Evolutionary conservation across 2,888 invertebrate species (phyloP).

Genomic region (Lithosia quadra): DNA sequence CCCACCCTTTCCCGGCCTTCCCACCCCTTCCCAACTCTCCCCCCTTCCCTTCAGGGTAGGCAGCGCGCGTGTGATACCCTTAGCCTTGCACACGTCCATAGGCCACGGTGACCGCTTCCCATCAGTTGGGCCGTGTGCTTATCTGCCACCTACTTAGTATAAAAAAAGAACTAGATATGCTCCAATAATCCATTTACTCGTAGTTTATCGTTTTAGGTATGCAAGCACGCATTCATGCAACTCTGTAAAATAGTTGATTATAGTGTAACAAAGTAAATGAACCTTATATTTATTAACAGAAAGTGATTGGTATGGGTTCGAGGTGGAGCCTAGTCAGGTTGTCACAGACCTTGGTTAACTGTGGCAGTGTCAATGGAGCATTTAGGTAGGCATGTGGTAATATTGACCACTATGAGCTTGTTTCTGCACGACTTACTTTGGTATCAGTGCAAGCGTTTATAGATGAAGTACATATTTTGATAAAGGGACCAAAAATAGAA

Average conservation of each 20-base stretch:
- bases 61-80: too few species aligned
- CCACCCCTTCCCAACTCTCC: too few species aligned
- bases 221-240: not conserved
- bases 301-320: constrained; percentile 59
- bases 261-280: constrained; percentile 37
- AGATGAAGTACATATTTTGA: not conserved
- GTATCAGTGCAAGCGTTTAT: constrained; percentile 30
- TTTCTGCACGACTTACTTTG: constrained; percentile 40
- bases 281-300: constrained; percentile 63
- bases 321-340: constrained; percentile 56
- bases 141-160: too few species aligned
- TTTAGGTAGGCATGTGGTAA: constrained; percentile 59
- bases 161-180: too few species aligned
- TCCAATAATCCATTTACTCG: not conserved
- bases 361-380: constrained; percentile 63
- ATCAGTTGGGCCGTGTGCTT: too few species aligned
- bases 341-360: constrained; percentile 66
- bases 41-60: too few species aligned
- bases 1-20: too few species aligned
- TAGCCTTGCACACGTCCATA: too few species aligned
- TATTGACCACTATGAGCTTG: constrained; percentile 52
- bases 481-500: not conserved
- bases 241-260: constrained; percentile 5
- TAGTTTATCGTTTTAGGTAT: not conserved
- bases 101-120: too few species aligned